Evolutionary conservation across 2,888 invertebrate species (phyloP), one percentile per base, ranked within the genome.

Genomic region (Heteromurus nitidus): DNA sequence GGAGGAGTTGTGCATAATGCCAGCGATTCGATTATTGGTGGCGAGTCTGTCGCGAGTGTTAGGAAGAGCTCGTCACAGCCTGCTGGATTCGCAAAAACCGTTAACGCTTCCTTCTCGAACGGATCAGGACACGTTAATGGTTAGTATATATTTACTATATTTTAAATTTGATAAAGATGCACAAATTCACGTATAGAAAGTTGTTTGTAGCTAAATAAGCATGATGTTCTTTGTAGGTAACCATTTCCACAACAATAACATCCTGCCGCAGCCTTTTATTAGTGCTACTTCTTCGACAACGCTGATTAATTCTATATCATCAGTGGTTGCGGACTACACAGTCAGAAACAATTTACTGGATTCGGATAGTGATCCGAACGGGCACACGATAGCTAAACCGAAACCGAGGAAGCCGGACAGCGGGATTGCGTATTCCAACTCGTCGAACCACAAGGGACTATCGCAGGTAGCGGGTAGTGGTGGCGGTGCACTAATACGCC

Each of bases 331-430:
- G 20, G 77, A 70, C 26, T 30, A 62, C 47, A 11, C 77, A 7
- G 20, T 65, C 0, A 70, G 64, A 47, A 65, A 72, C 64, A 65
- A 36, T 30, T 18, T 44, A 18, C 44, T 72, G 9, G 79, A 79
- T 18, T 44, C 50, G 0, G 70, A 69, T 7, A 20, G 50, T n/a
- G 79, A 79, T 1, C 65, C 72, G 11, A 67, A 7, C 18, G 50
- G 44, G 77, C 77, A 77, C 20, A 62, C 62, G 67, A 82, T 82
- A 73, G 82, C 82, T n/a, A 82, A 82, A 44, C 82, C 82, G 30
- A 82, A 77, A 44, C 77, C 82, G 11, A 65, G 82, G 30, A 82
- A 82, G 53, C 73, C 73, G 0, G 70, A 64, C 22, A 22, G 50
- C 28, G 70, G 69, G 20, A 18, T 22, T 22, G 28, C 82, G 30